Evolutionary conservation across 2,113 vertebrate genomes (phyloP), one percentile per base, ranked within the genome.

Genomic region (Erythrolamprus reginae): DNA sequence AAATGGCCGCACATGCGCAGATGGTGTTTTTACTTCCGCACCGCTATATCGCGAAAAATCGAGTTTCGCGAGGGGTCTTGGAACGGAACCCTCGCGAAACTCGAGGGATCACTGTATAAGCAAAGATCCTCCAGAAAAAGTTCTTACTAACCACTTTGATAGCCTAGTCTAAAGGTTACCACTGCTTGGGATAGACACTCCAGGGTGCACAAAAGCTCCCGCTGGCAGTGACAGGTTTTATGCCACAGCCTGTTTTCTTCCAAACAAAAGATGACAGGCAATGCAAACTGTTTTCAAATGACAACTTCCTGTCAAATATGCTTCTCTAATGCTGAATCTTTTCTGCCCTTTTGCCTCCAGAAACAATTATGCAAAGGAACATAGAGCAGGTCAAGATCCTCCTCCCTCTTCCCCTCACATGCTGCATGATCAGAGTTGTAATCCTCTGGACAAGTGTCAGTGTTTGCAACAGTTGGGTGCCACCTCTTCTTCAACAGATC

Each of bases 371-470:
- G 94, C 92, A 95, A 96, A 97, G 95, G 94, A 95, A 97, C 88
- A 90, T 95, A 92, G 94, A 94, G 96, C 96, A 96, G 96, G 96
- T 97, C 95, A 96, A 93, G 95, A 96, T 96, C 96, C 92, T 85
- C 77, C 90, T 58, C 91, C 89, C 86, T 85, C 70, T 91, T 88
- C 91, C 86, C 94, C 93, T 96, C 94, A 95, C 96, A 96, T 93
- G 96, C 89, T 42, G 92, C 94, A 93, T 96, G 95, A 96, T 96
- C 94, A 96, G 93, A 94, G 94, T 90, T 95, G 94, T 96, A 97
- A 97, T 96, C 93, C 95, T 95, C 96, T 93, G 96, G 95, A 97
- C 96, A 96, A 97, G 95, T 97, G 97, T 97, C 95, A 97, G 94
- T 94, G 94, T 94, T 94, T 93, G 96, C 96, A 95, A 96, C 95